Base-by-base conservation (phyloP, 1,140 invertebrate genomes). In the Lysiphlebus fabarum region DNA sequence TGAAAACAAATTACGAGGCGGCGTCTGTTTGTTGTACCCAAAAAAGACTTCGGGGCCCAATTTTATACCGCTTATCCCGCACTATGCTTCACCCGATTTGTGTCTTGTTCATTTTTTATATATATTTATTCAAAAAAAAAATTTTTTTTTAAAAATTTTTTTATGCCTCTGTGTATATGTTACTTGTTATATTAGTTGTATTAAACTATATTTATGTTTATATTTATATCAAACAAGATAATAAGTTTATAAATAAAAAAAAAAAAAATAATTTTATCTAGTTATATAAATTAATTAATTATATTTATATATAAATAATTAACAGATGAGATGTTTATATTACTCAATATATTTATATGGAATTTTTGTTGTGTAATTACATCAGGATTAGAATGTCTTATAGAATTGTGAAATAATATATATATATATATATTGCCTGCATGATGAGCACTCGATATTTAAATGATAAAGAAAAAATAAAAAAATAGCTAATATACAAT, bases 1-100 rank as follows among this genome's bases (percentile, higher is more conserved):
- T 75, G 74, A 76, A 76, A 76, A 76, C 73, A 75, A 76, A 75
- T 76, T 74, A 76, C 71, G 74, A 75, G 73, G 73, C 73, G 74
- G 73, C 73, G 69, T 76, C 72, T 71, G 74, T 75, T 76, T 76
- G 73, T 74, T 75, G 73, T 73, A 65, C 62, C 58, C 63, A 26
- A 44, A 40, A 58, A 57, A 61, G 62, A 65, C 60, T 61, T 56
- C 58, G 51, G 61, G 53, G 53, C 64, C 17, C 17, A 26, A 26
- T 26, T 26, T 54, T 42, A 42, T 53, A 58, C 59, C 50, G 54
- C 49, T 41, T 55, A 36, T 59, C 54, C 34, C 41, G 58, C 9
- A 58, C 40, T 42, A 12, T 58, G 34, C 34, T 48, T 53, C 50
- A 50, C 33, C 43, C 37, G 37, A 12, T 38, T 42, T 53, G n/a